Evolutionary conservation across 2,888 invertebrate species (phyloP).

Genomic region (Mycalesis mineus): DNA sequence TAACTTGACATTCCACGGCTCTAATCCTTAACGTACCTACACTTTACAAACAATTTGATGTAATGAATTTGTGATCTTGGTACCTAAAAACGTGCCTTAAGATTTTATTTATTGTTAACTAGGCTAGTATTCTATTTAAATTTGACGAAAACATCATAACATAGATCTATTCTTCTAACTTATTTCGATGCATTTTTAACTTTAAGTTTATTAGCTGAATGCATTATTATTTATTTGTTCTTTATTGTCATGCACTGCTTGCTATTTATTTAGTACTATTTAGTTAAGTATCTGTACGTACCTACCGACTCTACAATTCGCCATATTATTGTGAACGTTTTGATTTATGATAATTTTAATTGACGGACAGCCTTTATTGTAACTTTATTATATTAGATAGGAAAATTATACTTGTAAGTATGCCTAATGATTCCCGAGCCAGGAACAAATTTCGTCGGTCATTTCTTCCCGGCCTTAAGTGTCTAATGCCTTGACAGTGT

Average conservation of each 20-base stretch:
- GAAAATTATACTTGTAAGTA: no score
- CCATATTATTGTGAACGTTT: background rate
- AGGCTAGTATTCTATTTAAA: conserved; percentile 71
- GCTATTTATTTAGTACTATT: conserved; percentile 35
- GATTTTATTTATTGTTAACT: conserved; percentile 77
- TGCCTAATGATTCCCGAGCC: no score
- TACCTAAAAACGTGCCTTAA: conserved; percentile 75
- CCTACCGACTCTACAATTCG: background rate
- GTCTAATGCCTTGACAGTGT: no score
- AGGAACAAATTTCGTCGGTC: no score
- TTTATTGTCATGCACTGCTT: conserved; percentile 38
- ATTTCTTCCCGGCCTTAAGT: no score
- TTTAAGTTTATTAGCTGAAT: conserved; percentile 36
- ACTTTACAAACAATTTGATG: conserved; percentile 41
- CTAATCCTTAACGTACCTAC: conserved; percentile 52
- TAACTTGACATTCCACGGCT: conserved; percentile 69
- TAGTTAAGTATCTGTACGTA: background rate
- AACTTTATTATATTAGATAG: background rate
- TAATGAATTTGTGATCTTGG: conserved; percentile 73
- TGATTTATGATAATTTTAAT: background rate
- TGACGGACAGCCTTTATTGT: conserved; percentile 4
- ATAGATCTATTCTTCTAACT: conserved; percentile 52
- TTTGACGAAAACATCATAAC: conserved; percentile 52
- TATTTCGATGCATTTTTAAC: conserved; percentile 36
- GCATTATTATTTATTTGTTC: conserved; percentile 56